Evolutionary conservation across 2,113 vertebrate species (phyloP).

Genomic region (Paradoxurus hermaphroditus): DNA sequence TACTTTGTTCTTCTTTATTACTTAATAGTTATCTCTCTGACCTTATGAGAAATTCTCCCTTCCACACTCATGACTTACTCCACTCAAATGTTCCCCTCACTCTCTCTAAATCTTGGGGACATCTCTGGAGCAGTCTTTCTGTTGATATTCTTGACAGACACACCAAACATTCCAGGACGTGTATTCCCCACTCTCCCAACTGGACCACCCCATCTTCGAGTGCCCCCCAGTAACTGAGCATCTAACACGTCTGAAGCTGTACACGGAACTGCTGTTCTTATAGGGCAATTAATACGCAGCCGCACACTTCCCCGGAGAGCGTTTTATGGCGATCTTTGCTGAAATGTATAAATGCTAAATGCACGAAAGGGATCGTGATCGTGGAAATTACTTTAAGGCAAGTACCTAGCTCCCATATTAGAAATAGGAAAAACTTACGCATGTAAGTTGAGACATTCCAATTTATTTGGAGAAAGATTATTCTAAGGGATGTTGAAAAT

Average conservation of each 20-base stretch:
- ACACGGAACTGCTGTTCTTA: not conserved
- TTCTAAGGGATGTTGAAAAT: conserved; percentile 45
- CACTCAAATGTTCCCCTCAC: not conserved
- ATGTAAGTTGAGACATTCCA: conserved; percentile 12
- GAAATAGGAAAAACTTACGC: conserved; percentile 33
- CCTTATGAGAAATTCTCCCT: not conserved
- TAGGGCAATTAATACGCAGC: not conserved
- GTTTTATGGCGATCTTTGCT: not conserved
- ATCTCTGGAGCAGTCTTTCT: not conserved
- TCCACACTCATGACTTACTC: not conserved
- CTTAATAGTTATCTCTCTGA: not conserved
- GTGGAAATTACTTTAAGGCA: conserved; percentile 47
- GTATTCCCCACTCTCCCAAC: no score
- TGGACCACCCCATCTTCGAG: not conserved
- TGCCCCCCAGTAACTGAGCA: not conserved
- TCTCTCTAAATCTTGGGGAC: not conserved
- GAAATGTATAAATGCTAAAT: conserved; percentile 44
- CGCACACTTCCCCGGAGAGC: not conserved
- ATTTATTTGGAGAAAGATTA: conserved; percentile 15
- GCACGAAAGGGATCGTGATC: conserved; percentile 17
- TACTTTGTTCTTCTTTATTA: not conserved
- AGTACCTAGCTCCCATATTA: conserved; percentile 5
- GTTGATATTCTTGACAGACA: not conserved
- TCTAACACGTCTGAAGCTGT: not conserved
- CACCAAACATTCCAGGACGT: not conserved